Evolutionary conservation across 2,888 invertebrate genomes (phyloP).

Genomic region (Phaedon cochleariae): DNA sequence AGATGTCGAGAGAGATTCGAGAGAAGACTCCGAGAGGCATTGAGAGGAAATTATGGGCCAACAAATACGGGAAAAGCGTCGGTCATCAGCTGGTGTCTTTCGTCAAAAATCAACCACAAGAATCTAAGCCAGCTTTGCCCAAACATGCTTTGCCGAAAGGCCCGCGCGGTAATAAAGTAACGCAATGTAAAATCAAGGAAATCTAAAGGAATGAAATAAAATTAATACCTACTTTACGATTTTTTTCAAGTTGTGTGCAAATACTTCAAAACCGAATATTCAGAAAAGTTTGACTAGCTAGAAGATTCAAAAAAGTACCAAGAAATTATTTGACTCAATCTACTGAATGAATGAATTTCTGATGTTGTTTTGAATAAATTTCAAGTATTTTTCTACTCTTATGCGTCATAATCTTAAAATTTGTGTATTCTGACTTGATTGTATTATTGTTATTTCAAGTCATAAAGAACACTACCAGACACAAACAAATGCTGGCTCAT

Average conservation of each 20-base stretch:
- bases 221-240: background rate
- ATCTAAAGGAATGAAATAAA: background rate
- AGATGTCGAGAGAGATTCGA: conserved; percentile 3
- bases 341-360: no score
- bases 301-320: no score
- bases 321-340: no score
- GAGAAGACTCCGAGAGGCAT: conserved; percentile 5
- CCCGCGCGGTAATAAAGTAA: background rate
- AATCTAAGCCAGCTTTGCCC: conserved; percentile 20
- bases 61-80: conserved; percentile 44
- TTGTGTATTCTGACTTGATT: no score
- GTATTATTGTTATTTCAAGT: conserved; percentile 1
- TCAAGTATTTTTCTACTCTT: no score
- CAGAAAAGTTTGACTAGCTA: background rate
- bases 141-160: conserved; percentile 25
- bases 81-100: conserved; percentile 43
- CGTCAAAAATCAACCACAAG: conserved; percentile 40
- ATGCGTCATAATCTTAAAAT: no score
- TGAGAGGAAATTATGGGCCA: conserved; percentile 40
- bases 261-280: background rate
- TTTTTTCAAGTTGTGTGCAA: background rate
- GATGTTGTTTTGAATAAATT: no score
- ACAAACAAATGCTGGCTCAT: conserved; percentile 40
- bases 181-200: background rate
- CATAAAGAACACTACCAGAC: conserved; percentile 8